A percentile compares a stretch with the other conserved stretches of the same genome.
Evolutionary conservation across 2,113 vertebrate genomes (phyloP).

Genomic region (Cyanoderma ruficeps): DNA sequence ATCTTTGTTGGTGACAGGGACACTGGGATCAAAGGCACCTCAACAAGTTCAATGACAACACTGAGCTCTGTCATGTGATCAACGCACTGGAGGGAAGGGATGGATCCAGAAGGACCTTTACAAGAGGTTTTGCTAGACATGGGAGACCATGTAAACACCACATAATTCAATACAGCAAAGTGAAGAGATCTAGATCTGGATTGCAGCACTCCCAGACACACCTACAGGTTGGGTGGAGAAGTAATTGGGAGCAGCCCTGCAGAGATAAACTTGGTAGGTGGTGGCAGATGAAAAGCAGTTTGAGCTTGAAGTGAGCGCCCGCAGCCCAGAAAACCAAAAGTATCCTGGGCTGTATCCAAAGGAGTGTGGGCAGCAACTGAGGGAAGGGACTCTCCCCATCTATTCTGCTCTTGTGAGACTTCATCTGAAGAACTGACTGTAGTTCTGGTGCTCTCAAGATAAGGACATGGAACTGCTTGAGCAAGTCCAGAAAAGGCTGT

Average conservation of each 20-base stretch:
- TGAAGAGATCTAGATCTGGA: too few relatives aligned
- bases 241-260: not conserved
- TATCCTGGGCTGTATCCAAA: not conserved
- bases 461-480: not conserved
- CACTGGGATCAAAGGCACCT: rapidly evolving
- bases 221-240: not conserved
- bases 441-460: not conserved
- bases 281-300: not conserved
- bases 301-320: rapidly evolving
- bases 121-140: too few relatives aligned
- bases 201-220: not conserved
- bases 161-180: not conserved
- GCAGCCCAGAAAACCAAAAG: rapidly evolving
- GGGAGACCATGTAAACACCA: rapidly evolving
- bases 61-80: not conserved
- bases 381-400: not conserved
- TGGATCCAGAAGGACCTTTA: too few relatives aligned
- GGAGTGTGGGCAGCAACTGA: rapidly evolving
- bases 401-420: not conserved
- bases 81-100: not conserved
- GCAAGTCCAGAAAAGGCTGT: not conserved
- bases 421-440: not conserved
- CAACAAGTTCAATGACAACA: too few relatives aligned
- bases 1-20: not conserved
- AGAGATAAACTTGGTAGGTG: too few relatives aligned